Conservation (phyloP, 2,797 vertebrate species). For the Spheniscus humboldti region DNA sequence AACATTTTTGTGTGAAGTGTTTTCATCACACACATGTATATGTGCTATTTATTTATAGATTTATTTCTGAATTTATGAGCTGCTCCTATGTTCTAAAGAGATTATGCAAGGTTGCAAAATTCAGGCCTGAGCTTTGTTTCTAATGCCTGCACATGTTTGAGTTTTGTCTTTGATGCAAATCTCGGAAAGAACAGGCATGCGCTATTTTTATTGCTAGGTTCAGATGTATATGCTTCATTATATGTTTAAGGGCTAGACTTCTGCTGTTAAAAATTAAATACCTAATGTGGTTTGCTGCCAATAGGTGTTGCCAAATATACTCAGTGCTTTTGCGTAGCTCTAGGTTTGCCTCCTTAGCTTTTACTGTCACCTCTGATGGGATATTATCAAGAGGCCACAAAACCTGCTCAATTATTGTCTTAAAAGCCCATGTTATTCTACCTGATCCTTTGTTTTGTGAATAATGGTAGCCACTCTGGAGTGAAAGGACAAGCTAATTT, state of each 20-base stretch:
- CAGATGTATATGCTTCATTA: background rate
- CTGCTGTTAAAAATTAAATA: background rate
- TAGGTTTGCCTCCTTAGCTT: background rate
- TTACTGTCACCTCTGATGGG: background rate
- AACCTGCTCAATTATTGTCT: constrained; percentile 18
- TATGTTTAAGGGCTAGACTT: background rate
- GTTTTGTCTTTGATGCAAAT: background rate
- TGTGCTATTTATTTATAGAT: background rate
- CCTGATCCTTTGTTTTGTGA: constrained; percentile 9
- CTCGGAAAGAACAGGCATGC: background rate
- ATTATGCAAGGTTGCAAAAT: background rate
- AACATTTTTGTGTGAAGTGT: background rate
- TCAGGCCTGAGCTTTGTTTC: background rate
- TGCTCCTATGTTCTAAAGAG: background rate
- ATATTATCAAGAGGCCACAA: background rate
- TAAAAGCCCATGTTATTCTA: background rate
- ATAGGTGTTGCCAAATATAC: background rate
- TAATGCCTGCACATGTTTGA: background rate
- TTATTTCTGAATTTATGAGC: background rate
- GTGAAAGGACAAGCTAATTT: background rate
- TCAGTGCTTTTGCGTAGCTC: background rate
- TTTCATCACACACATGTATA: background rate
- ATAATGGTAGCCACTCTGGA: background rate
- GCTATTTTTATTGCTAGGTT: background rate
- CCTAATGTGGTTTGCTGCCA: background rate